phyloP scores from a whole-genome alignment of 2,113 vertebrate genomes.

The Oryctolagus cuniculus region DNA sequence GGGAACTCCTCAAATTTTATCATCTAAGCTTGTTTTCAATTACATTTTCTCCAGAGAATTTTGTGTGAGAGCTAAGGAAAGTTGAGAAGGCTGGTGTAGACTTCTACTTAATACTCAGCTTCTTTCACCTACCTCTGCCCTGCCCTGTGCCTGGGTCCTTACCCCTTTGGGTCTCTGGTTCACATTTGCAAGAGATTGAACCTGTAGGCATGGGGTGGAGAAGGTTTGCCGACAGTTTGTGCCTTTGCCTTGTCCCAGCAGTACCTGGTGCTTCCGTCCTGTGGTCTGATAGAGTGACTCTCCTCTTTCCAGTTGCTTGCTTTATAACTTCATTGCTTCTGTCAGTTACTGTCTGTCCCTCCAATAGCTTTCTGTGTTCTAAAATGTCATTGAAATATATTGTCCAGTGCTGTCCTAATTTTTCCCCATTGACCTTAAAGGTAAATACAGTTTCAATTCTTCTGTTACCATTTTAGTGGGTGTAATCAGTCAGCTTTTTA shows the following conservation, averaged over 20 bases:
- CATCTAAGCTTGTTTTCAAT: not conserved
- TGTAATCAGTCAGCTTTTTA: too few relatives aligned
- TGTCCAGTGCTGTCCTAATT: not conserved
- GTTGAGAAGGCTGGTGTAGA: not conserved
- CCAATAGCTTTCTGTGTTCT: not conserved
- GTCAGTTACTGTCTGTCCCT: not conserved
- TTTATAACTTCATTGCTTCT: slow-evolving; percentile 20
- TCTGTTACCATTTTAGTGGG: slow-evolving; percentile 24
- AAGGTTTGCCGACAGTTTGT: not conserved
- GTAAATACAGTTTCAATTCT: slow-evolving; percentile 38
- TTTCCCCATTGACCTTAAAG: slow-evolving; percentile 26
- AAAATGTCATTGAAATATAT: slow-evolving; percentile 5
- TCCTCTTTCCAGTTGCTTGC: not conserved
- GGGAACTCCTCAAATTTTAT: not conserved
- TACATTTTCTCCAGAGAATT: slow-evolving; percentile 18
- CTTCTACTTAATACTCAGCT: not conserved
- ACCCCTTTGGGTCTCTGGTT: not conserved
- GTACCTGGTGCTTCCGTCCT: not conserved
- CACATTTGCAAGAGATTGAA: not conserved
- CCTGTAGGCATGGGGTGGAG: not conserved
- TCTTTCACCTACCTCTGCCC: not conserved
- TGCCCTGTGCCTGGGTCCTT: not conserved
- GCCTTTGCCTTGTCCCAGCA: not conserved
- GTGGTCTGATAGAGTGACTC: not conserved
- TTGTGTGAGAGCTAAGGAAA: not conserved